A percentile compares a stretch with the other conserved stretches of the same genome.
Evolutionary conservation across 2,888 invertebrate species (phyloP).

Genomic region (Baronia brevicornis): DNA sequence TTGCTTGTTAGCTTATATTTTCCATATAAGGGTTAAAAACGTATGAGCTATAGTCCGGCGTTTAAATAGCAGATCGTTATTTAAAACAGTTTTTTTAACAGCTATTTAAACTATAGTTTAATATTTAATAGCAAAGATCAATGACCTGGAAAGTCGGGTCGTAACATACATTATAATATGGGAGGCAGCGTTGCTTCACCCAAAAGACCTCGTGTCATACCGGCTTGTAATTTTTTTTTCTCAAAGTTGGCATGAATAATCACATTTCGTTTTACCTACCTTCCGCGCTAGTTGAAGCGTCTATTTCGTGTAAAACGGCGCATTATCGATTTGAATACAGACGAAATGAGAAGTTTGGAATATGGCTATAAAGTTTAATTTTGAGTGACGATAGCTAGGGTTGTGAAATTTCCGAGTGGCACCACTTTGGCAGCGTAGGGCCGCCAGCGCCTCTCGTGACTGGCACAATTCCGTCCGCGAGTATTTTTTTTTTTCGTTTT

Average conservation of each 20-base stretch:
- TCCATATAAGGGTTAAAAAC: no score
- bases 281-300: constrained; percentile 60
- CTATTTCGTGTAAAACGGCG: constrained; percentile 24
- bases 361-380: constrained; percentile 42
- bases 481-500: constrained; percentile 63
- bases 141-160: constrained; percentile 33
- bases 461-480: constrained; percentile 65
- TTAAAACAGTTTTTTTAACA: constrained; percentile 15
- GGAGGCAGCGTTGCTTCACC: constrained; percentile 7
- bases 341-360: constrained; percentile 44
- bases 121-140: constrained; percentile 21
- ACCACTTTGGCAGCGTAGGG: constrained; percentile 36
- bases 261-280: constrained; percentile 73
- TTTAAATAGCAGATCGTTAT: no score
- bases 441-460: constrained; percentile 64
- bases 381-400: constrained; percentile 40
- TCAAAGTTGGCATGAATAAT: constrained; percentile 70
- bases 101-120: constrained; percentile 17
- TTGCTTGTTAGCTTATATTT: no score
- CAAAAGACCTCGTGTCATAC: constrained; percentile 47
- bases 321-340: constrained; percentile 24
- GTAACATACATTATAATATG: constrained; percentile 20
- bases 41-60: no score
- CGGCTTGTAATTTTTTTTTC: constrained; percentile 63
- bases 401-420: constrained; percentile 67